Conservation (phyloP, 2,113 vertebrate species). For the Cynocephalus volans region DNA sequence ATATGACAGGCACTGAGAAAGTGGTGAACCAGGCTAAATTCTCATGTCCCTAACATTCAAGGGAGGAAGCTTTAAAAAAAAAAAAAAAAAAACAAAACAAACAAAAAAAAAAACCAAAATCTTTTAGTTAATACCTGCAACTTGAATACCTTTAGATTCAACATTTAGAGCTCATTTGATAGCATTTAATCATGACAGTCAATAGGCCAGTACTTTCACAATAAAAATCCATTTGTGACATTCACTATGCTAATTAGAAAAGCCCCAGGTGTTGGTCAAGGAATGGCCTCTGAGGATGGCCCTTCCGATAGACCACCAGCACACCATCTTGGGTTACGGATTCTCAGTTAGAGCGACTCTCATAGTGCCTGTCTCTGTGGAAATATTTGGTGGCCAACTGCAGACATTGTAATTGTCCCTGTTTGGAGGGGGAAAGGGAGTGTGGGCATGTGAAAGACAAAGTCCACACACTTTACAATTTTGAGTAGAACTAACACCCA, state of each 20-base stretch:
- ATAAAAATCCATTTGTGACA: background rate
- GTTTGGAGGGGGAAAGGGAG: background rate
- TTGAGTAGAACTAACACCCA: background rate
- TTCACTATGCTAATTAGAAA: background rate
- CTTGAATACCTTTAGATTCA: slow-evolving; percentile 10
- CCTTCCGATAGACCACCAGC: background rate
- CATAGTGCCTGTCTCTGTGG: background rate
- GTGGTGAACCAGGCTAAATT: background rate
- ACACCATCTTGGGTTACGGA: background rate
- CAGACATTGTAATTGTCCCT: background rate
- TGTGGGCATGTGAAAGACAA: background rate
- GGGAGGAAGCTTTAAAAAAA: background rate
- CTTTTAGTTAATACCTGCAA: background rate
- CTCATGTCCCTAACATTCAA: background rate
- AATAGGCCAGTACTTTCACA: slow-evolving; percentile 1
- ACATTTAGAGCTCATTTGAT: background rate
- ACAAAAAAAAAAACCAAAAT: too few species aligned
- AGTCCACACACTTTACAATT: background rate
- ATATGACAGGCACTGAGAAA: background rate
- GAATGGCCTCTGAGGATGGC: background rate
- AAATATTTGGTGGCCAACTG: background rate
- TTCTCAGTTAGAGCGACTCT: background rate
- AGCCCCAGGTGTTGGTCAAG: background rate
- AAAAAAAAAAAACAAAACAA: background rate
- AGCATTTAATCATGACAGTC: background rate